Percentiles rank a stretch among this genome's conserved stretches.
Conservation (phyloP, 2,888 invertebrate genomes). For the Drosophila lacicola region DNA sequence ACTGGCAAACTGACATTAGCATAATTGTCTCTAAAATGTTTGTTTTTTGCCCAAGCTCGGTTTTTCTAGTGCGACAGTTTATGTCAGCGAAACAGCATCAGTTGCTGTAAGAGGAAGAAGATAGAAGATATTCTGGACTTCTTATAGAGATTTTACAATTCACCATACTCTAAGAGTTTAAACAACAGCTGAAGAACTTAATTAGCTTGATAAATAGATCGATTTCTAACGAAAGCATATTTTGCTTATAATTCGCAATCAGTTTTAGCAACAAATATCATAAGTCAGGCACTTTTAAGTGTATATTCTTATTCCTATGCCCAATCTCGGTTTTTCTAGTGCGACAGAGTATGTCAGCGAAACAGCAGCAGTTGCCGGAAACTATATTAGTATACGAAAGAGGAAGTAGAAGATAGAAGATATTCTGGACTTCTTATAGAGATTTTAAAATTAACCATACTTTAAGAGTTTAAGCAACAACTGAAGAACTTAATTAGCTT, state of each 20-base stretch:
- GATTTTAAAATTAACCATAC: too few relatives aligned
- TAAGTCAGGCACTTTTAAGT: not conserved
- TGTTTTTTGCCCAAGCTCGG: not conserved
- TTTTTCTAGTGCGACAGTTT: not conserved
- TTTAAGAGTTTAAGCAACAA: not conserved
- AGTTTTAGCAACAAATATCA: not conserved
- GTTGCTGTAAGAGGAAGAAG: not conserved
- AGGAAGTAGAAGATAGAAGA: too few relatives aligned
- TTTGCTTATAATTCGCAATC: not conserved
- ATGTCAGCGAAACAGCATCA: slow-evolving; percentile 9
- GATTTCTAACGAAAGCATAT: not conserved
- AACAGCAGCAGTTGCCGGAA: slow-evolving; percentile 1
- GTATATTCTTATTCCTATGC: too few relatives aligned
- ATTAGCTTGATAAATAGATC: not conserved
- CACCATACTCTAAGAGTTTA: too few relatives aligned
- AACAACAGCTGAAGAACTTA: not conserved
- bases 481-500: not conserved
- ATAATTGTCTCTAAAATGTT: slow-evolving; percentile 43
- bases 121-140: not conserved
- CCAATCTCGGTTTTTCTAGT: not conserved
- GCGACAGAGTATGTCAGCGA: not conserved
- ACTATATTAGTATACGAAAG: slow-evolving; percentile 18
- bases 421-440: not conserved
- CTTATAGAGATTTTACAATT: too few relatives aligned
- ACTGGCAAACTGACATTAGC: slow-evolving; percentile 34